Conservation (phyloP, 2,113 vertebrate species). For the Odobenus rosmarus region DNA sequence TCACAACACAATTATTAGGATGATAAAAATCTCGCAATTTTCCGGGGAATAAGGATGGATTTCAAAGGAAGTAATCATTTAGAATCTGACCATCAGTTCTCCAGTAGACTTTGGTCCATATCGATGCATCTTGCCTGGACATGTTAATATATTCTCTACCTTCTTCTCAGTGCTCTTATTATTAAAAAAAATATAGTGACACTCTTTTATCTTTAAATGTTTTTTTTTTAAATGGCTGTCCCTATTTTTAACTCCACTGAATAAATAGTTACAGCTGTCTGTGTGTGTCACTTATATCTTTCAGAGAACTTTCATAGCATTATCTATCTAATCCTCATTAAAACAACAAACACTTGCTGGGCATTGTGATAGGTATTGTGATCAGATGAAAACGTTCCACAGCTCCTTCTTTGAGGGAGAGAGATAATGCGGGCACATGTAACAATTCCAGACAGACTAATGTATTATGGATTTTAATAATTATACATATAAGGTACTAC, state of each 20-base stretch:
- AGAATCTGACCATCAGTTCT: neutral
- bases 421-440: neutral
- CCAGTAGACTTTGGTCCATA: neutral
- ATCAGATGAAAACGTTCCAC: neutral
- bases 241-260: constrained; percentile 1
- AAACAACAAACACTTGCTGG: neutral
- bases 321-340: neutral
- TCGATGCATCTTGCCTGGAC: neutral
- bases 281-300: constrained; percentile 15
- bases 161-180: neutral
- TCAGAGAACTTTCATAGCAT: neutral
- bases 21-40: constrained; percentile 27
- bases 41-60: neutral
- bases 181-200: neutral
- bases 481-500: neutral
- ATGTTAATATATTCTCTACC: neutral
- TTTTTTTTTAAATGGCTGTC: neutral
- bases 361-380: neutral
- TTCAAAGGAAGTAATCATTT: constrained; percentile 18
- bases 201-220: neutral
- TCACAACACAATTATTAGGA: constrained; percentile 39
- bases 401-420: neutral
- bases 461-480: constrained; percentile 5
- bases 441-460: neutral
- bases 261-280: neutral